These are phyloP conservation scores for Micronycteris hirsuta DNA, from an alignment of 2,113 vertebrate species.

Conservation along the genomic window DNA sequence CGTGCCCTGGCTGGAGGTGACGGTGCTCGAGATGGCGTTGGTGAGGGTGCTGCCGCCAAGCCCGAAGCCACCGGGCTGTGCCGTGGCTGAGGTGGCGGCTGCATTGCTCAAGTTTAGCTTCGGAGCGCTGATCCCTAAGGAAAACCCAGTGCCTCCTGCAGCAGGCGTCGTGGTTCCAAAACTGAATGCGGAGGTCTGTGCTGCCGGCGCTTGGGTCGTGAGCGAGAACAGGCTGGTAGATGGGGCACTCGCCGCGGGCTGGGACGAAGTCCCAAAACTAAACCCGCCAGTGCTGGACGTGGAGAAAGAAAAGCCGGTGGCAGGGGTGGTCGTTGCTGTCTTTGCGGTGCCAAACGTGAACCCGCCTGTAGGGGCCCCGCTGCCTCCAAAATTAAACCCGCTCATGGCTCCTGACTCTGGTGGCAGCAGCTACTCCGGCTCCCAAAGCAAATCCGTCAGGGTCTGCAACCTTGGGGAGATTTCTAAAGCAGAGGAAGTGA, in stretches of 20 bases:
- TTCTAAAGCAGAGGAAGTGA: slow-evolving; percentile 66
- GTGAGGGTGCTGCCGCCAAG: slow-evolving; percentile 65
- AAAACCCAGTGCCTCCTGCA: slow-evolving; percentile 77
- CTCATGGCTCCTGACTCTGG: slow-evolving; percentile 79
- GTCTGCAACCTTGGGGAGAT: slow-evolving; percentile 53
- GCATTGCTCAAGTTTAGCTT: slow-evolving; percentile 79
- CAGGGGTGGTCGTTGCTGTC: slow-evolving; percentile 71
- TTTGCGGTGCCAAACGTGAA: slow-evolving; percentile 85
- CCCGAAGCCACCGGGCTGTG: slow-evolving; percentile 40
- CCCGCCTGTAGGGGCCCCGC: slow-evolving; percentile 72
- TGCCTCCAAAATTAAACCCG: slow-evolving; percentile 86
- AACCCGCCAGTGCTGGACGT: slow-evolving; percentile 77
- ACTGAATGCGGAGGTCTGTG: slow-evolving; percentile 79
- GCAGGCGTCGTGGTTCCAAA: slow-evolving; percentile 80
- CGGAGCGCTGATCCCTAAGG: slow-evolving; percentile 81
- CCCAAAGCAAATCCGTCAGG: neutral
- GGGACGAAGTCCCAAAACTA: slow-evolving; percentile 78
- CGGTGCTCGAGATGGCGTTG: neutral
- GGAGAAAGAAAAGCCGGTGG: slow-evolving; percentile 80
- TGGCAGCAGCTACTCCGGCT: slow-evolving; percentile 37
- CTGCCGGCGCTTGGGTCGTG: slow-evolving; percentile 60
- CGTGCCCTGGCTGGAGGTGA: slow-evolving; percentile 75
- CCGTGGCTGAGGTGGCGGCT: neutral
- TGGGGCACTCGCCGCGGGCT: slow-evolving; percentile 62
- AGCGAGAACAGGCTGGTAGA: slow-evolving; percentile 78